A percentile compares a stretch with the other conserved stretches of the same genome.
Conservation (phyloP, 2,797 vertebrate genomes). For the Graptemys geographica region DNA sequence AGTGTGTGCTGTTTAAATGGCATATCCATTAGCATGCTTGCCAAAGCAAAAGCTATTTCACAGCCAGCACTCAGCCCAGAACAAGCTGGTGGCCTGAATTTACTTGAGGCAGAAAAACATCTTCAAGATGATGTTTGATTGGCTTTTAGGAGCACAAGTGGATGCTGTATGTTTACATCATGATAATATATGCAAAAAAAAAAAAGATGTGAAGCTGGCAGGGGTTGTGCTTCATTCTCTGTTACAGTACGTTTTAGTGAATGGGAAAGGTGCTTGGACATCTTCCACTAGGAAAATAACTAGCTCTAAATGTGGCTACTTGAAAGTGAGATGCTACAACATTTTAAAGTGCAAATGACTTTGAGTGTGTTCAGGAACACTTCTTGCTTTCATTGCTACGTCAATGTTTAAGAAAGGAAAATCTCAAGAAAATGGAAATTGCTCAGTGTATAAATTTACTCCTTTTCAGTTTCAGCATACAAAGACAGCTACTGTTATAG, state of each 20-base stretch:
- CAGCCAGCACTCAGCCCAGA: not conserved
- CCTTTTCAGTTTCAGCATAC: not conserved
- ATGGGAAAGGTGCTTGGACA: constrained; percentile 7
- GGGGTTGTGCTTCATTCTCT: not conserved
- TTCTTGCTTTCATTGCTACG: not conserved
- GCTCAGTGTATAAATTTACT: not conserved
- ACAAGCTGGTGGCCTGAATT: not conserved
- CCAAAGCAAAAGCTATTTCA: constrained; percentile 42
- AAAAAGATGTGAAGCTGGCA: constrained; percentile 31
- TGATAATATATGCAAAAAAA: constrained; percentile 19
- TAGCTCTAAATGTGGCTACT: accelerated
- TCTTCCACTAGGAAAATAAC: not conserved
- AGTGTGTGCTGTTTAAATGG: not conserved
- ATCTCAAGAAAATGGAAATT: accelerated
- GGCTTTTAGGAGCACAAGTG: constrained; percentile 47
- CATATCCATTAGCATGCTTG: not conserved
- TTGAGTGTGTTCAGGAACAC: not conserved
- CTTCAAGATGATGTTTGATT: constrained; percentile 17
- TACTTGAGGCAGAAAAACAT: constrained; percentile 46
- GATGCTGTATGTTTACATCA: constrained; percentile 45
- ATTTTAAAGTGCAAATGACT: not conserved
- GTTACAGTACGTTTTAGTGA: constrained; percentile 29
- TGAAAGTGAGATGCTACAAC: not conserved
- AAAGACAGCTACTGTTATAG: not conserved
- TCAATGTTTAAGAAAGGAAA: not conserved